Evolutionary conservation across 2,888 invertebrate genomes (phyloP).

Genomic region (Dendrolimus pini): DNA sequence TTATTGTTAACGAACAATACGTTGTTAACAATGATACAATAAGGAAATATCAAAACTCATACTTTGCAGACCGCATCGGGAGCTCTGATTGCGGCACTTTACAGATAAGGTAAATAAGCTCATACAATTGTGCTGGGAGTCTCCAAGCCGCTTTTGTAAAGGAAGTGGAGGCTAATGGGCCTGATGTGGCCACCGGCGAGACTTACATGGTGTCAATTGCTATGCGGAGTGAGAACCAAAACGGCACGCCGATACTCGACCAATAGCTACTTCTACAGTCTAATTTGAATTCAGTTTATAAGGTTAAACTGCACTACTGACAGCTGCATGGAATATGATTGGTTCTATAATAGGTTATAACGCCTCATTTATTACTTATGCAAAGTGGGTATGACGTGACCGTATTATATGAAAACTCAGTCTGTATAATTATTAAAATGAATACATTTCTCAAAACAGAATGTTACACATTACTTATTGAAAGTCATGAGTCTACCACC

Average conservation of each 20-base stretch:
- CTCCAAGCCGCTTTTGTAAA: conserved; percentile 67
- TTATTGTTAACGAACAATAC: background rate
- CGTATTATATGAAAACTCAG: too few species aligned
- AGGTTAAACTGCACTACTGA: conserved; percentile 39
- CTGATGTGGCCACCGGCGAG: conserved; percentile 54
- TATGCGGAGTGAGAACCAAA: conserved; percentile 29
- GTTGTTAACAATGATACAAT: background rate
- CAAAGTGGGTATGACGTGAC: too few species aligned
- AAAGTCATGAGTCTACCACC: too few species aligned
- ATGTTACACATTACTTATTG: too few species aligned
- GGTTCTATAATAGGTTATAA: background rate
- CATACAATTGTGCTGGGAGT: conserved; percentile 73
- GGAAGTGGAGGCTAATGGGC: conserved; percentile 67
- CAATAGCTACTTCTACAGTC: conserved; percentile 15
- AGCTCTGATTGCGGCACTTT: conserved; percentile 62
- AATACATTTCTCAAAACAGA: too few species aligned
- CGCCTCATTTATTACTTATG: background rate
- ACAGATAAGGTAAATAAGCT: conserved; percentile 75
- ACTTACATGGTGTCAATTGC: conserved; percentile 71
- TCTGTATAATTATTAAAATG: too few species aligned
- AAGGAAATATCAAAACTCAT: conserved; percentile 33
- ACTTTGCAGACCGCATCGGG: conserved; percentile 27
- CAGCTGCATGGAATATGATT: background rate
- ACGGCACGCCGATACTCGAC: conserved; percentile 12
- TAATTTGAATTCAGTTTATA: conserved; percentile 43